Evolutionary conservation across 2,888 invertebrate genomes (phyloP), one percentile per base, ranked within the genome.

Genomic region (Drosophila prolongata): DNA sequence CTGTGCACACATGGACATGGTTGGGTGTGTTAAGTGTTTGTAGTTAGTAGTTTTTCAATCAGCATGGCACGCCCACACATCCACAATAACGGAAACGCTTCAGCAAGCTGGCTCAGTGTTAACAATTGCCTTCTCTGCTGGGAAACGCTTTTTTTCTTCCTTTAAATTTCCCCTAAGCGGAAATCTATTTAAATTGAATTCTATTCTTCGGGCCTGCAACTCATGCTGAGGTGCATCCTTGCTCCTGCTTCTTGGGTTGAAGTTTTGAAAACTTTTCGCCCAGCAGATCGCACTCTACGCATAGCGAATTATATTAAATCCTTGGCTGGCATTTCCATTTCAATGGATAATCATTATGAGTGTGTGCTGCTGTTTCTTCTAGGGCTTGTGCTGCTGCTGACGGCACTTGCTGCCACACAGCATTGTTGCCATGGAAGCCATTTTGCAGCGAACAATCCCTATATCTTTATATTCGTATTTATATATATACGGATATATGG

Each of bases 161-260:
- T 87, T 89, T 87, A 87, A 90, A 90, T 90, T 89, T 90, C 90
- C 90, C 89, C 81, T 83, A 78, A 90, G 84, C 90, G 90, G 90
- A 90, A 90, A 90, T 90, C 90, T 90, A 90, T 90, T 90, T 83
- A 89, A 90, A 90, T 90, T 90, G 87, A 79, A 84, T 87, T 85
- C 83, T 77, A 80, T 86, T 87, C 79, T 80, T 74, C 44, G 68
- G 44, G 58, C 60, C 72, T 66, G 82, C 78, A 79, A 79, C 76
- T 85, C 84, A 87, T 76, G 77, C 80, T 70, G 77, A 64, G 62
- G 53, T 78, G 80, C 79, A 62, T 78, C 72, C 73, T 30, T 30
- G 34, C 44, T 46, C 40, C 37, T 16, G 46, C 66, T 62, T 57
- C 69, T 61, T 35, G 35, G 64, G 58, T 50, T 55, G 64, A 74